phyloP scores from a whole-genome alignment of 2,797 vertebrate genomes.

The Spheniscus humboldti region DNA sequence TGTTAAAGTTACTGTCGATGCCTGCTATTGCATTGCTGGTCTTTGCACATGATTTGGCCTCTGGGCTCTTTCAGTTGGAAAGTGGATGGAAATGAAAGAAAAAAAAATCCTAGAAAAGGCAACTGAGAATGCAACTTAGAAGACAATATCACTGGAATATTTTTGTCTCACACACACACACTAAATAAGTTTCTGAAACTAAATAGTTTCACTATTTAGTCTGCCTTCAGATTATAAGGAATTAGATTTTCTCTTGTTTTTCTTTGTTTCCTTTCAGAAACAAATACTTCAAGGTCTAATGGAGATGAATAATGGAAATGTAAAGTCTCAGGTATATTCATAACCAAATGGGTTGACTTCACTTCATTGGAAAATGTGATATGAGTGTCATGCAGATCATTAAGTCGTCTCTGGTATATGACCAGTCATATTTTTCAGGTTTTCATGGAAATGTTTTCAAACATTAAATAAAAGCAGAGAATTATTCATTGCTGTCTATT shows the following conservation, averaged over 20 bases:
- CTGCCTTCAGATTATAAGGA: background rate
- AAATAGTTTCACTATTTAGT: background rate
- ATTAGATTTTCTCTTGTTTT: background rate
- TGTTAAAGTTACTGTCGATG: background rate
- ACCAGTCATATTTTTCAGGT: background rate
- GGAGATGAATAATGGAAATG: background rate
- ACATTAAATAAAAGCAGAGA: background rate
- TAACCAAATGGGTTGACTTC: background rate
- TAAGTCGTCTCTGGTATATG: background rate
- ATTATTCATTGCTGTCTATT: background rate
- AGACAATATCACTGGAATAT: background rate
- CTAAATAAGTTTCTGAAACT: no score
- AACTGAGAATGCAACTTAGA: background rate
- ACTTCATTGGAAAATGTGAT: background rate
- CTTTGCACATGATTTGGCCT: background rate
- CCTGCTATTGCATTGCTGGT: background rate
- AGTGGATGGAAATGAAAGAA: background rate
- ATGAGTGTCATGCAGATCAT: background rate
- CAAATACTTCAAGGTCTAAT: background rate
- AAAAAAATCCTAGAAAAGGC: background rate
- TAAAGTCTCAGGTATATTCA: background rate
- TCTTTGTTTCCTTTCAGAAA: background rate
- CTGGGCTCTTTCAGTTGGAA: background rate
- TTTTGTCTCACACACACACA: background rate
- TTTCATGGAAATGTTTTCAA: background rate